These are phyloP conservation scores for Loriculus beryllinus DNA, from an alignment of 2,797 vertebrate genomes.

Conservation along the genomic window DNA sequence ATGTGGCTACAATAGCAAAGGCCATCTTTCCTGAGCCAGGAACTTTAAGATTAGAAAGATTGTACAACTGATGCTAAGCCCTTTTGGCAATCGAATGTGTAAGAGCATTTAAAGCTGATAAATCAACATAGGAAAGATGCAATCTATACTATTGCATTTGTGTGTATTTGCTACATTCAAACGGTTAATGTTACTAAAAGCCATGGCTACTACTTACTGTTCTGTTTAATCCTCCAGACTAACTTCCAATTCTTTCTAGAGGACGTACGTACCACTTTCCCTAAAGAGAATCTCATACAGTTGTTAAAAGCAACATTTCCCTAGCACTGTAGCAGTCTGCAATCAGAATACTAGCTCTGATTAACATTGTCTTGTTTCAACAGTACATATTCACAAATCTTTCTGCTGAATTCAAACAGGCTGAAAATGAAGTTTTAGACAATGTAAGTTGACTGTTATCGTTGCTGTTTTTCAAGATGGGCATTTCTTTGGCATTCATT, in stretches of 20 bases:
- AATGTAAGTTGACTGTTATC: constrained; percentile 18
- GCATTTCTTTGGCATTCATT: constrained; percentile 90
- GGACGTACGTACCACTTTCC: neutral
- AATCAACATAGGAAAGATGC: constrained; percentile 54
- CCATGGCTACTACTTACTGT: neutral
- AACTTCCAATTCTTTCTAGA: neutral
- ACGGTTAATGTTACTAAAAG: neutral
- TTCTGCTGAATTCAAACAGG: constrained; percentile 56
- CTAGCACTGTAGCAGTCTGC: constrained; percentile 54
- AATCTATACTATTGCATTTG: constrained; percentile 9
- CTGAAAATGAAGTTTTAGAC: constrained; percentile 53
- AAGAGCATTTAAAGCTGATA: constrained; percentile 47
- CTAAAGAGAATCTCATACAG: neutral
- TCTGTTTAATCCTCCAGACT: constrained; percentile 25
- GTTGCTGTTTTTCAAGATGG: constrained; percentile 69
- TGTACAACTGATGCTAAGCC: constrained; percentile 75
- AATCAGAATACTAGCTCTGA: constrained; percentile 55
- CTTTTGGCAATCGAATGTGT: constrained; percentile 73
- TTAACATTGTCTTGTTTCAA: neutral
- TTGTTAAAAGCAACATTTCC: neutral
- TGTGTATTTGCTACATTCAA: constrained; percentile 48
- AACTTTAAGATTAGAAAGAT: constrained; percentile 70
- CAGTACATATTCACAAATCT: neutral
- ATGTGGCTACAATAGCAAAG: constrained; percentile 71
- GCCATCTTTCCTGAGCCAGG: constrained; percentile 79